A percentile compares a stretch with the other conserved stretches of the same genome.
Evolutionary conservation across 2,113 vertebrate species (phyloP).

Genomic region (Macquaria ambigua): DNA sequence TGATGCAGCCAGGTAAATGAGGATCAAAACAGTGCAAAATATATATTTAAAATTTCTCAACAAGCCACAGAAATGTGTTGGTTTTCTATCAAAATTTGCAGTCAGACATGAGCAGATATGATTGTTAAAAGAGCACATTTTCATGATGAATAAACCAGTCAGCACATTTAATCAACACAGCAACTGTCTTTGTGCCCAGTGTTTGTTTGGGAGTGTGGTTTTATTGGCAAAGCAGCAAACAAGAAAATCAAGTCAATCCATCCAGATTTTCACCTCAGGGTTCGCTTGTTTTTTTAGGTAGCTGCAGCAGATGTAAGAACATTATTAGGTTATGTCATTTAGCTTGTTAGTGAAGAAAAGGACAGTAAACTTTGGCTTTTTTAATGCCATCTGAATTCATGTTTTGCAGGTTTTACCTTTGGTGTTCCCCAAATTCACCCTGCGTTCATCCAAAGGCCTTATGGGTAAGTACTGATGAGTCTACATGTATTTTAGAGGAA

Average conservation of each 20-base stretch:
- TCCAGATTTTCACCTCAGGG: conserved; percentile 16
- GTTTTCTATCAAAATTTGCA: no score
- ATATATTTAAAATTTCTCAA: neutral
- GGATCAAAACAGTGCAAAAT: no score
- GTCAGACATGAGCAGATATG: neutral
- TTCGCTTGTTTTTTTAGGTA: neutral
- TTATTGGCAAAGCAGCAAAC: conserved; percentile 34
- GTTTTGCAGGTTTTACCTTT: conserved; percentile 94
- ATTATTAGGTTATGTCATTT: neutral
- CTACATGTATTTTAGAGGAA: neutral
- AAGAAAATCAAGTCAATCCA: conserved; percentile 42
- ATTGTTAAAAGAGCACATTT: neutral
- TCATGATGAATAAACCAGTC: neutral
- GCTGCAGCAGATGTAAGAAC: conserved; percentile 5
- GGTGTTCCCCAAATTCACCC: conserved; percentile 99
- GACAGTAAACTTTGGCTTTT: neutral
- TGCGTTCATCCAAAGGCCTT: conserved; percentile 98
- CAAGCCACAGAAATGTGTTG: neutral
- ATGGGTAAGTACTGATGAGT: conserved; percentile 90
- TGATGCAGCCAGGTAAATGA: conserved; percentile 97
- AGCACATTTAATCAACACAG: neutral
- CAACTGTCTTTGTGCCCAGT: neutral
- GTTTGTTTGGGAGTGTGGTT: neutral
- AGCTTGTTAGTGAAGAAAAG: neutral
- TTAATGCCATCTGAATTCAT: neutral